Evolutionary conservation across 2,113 vertebrate species (phyloP).

Genomic region (Herpailurus yagouaroundi): DNA sequence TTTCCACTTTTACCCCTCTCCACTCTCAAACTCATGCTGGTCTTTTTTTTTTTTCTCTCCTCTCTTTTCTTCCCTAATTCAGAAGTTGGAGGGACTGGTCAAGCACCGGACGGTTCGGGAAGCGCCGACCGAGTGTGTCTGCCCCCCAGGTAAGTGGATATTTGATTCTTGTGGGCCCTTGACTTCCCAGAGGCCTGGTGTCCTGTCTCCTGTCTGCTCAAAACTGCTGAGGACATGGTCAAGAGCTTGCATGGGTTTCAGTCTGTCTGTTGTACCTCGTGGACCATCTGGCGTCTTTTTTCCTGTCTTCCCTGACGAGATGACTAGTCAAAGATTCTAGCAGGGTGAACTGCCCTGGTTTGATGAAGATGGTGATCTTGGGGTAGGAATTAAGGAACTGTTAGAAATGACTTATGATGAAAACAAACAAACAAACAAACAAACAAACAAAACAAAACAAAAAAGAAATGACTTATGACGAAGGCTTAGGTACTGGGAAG

Average conservation of each 20-base stretch:
- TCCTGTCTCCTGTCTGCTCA: background rate
- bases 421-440: no score
- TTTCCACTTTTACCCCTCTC: background rate
- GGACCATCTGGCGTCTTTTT: background rate
- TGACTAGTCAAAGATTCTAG: background rate
- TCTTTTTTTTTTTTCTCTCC: background rate
- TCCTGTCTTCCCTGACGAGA: background rate
- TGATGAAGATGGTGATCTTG: background rate
- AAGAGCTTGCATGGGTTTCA: background rate
- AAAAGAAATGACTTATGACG: no score
- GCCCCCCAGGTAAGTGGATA: slow-evolving; percentile 92
- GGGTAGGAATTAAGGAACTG: background rate
- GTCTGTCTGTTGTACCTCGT: background rate
- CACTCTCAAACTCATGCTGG: background rate
- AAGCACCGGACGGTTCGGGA: slow-evolving; percentile 91
- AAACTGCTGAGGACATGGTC: background rate
- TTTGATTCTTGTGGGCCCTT: background rate
- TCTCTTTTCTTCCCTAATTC: slow-evolving; percentile 55
- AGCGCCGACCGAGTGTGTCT: slow-evolving; percentile 89
- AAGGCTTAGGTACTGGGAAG: background rate
- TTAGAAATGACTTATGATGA: background rate
- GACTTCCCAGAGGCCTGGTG: no score
- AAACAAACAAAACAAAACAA: no score
- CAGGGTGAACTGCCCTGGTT: background rate
- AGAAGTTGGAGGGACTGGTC: slow-evolving; percentile 91